Percentiles rank a stretch among this genome's conserved stretches.
Conservation (phyloP, 2,888 invertebrate species). For the Zaprionus lineosus region DNA sequence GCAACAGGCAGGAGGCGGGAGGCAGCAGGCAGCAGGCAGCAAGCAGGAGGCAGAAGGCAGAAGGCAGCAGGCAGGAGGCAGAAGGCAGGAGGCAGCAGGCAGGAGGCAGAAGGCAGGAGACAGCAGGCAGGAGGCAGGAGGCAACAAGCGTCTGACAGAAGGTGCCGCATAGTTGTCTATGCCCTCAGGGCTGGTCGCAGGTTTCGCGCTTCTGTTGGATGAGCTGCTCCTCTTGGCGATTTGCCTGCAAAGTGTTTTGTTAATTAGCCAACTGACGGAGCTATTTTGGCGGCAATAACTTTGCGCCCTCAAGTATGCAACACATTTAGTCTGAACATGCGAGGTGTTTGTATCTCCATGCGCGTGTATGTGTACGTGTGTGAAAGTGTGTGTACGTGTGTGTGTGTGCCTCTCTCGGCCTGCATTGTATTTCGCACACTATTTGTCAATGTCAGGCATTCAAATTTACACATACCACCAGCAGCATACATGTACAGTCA, state of each 20-base stretch:
- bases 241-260: constrained; percentile 72
- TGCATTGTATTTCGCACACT: constrained; percentile 70
- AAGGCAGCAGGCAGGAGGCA: too few relatives aligned
- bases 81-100: constrained; percentile 31
- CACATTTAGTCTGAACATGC: constrained; percentile 63
- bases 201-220: constrained; percentile 7
- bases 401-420: constrained; percentile 12
- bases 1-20: constrained; percentile 32
- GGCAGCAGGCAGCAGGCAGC: constrained; percentile 22
- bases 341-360: background rate
- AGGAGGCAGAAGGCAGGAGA: constrained; percentile 28
- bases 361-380: constrained; percentile 3
- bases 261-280: constrained; percentile 72
- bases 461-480: constrained; percentile 4
- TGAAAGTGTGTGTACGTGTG: constrained; percentile 2
- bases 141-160: too few relatives aligned
- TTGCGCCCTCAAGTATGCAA: constrained; percentile 73
- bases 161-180: too few relatives aligned
- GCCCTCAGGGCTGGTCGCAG: too few relatives aligned
- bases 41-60: too few relatives aligned
- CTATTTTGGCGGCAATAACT: constrained; percentile 65
- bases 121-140: constrained; percentile 12
- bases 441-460: constrained; percentile 69
- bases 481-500: background rate
- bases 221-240: constrained; percentile 30